Conservation (phyloP, 30 jellyfish, hydroid and myxozoan genomes). For the Rhopilema esculentum region DNA sequence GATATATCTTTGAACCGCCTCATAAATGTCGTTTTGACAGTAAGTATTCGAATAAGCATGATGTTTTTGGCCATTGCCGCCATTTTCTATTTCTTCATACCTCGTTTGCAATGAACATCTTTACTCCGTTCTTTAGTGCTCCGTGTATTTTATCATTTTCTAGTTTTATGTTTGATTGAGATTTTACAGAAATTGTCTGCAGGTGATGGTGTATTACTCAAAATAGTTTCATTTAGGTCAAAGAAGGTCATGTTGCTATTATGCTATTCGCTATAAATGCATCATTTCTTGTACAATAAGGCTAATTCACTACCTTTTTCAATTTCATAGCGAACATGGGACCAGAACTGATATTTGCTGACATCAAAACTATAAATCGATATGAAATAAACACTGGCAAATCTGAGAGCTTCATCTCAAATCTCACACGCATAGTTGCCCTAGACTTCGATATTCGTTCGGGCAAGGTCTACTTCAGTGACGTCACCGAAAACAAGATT, state of each 20-base stretch:
- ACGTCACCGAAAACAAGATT: constrained; percentile 86
- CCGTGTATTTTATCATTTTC: not conserved
- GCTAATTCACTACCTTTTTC: not conserved
- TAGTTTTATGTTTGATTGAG: not conserved
- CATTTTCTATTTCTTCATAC: not conserved
- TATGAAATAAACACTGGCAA: constrained; percentile 62
- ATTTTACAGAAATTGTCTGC: too few relatives aligned
- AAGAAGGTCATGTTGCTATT: too few relatives aligned
- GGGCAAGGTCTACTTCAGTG: constrained; percentile 84
- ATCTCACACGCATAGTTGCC: constrained; percentile 90
- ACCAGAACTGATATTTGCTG: constrained; percentile 76
- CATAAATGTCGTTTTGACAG: constrained; percentile 68
- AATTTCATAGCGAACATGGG: constrained; percentile 62
- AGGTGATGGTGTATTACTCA: too few relatives aligned
- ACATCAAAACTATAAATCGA: constrained; percentile 63
- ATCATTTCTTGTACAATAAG: too few relatives aligned
- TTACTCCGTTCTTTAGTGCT: not conserved
- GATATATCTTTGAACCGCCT: constrained; percentile 61
- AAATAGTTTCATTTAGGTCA: too few relatives aligned
- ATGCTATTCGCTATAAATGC: too few relatives aligned
- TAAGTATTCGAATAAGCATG: constrained; percentile 6
- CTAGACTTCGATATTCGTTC: constrained; percentile 80
- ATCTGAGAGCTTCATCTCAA: constrained; percentile 59
- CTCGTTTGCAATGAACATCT: too few relatives aligned
- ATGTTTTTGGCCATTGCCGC: not conserved